Conservation (phyloP, 2,888 invertebrate species). For the Smittia aterrima region DNA sequence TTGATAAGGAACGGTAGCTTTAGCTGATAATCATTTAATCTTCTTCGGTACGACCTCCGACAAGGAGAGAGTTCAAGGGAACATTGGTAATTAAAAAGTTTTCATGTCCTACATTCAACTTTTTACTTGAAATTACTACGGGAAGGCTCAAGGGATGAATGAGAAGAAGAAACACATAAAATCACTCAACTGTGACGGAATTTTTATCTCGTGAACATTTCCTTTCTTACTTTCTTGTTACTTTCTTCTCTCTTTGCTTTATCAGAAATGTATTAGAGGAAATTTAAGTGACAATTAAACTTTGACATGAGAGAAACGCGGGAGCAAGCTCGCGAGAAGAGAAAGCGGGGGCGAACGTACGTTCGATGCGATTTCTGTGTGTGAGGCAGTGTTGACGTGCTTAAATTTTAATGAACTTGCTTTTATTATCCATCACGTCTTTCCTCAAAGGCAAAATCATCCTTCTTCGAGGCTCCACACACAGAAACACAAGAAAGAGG, state of each 20-base stretch:
- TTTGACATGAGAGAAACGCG: slow-evolving; percentile 12
- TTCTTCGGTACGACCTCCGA: slow-evolving; percentile 8
- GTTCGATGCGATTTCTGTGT: background rate
- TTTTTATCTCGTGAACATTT: background rate
- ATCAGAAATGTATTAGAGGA: slow-evolving; percentile 9
- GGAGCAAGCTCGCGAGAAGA: background rate
- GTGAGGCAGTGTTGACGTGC: slow-evolving; percentile 21
- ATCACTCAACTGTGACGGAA: slow-evolving; percentile 27
- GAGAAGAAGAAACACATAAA: background rate
- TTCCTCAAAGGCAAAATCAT: slow-evolving; percentile 3
- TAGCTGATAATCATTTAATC: slow-evolving; percentile 35
- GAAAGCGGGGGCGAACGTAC: background rate
- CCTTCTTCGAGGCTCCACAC: background rate
- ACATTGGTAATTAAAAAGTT: slow-evolving; percentile 41
- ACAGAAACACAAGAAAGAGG: background rate
- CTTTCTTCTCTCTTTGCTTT: background rate
- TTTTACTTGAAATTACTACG: background rate
- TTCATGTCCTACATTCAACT: background rate
- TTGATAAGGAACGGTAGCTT: slow-evolving; percentile 31
- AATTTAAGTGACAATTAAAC: slow-evolving; percentile 36
- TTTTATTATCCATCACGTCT: slow-evolving; percentile 41
- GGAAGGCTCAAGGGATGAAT: background rate
- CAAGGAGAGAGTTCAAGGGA: slow-evolving; percentile 24
- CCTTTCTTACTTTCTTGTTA: background rate
- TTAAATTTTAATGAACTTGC: slow-evolving; percentile 41